Percentiles rank a stretch among this genome's conserved stretches.
Evolutionary conservation across 1,140 invertebrate species (phyloP).

Genomic region (Luehdorfia chinensis): DNA sequence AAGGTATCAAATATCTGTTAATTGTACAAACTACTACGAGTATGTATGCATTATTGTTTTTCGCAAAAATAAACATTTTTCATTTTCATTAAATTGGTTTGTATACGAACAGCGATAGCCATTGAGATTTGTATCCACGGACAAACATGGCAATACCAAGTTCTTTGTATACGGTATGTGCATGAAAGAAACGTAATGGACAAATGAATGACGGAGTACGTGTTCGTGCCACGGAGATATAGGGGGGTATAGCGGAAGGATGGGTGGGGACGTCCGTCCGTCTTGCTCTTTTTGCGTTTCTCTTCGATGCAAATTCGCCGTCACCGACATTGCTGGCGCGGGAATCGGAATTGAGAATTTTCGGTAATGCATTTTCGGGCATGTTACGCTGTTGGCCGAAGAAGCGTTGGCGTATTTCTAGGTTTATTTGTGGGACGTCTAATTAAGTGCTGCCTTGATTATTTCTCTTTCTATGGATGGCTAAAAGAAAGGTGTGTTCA

Average conservation of each 20-base stretch:
- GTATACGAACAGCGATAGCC: no score
- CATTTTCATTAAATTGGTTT: no score
- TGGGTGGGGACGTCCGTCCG: conserved; percentile 23
- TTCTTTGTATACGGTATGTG: conserved; percentile 3
- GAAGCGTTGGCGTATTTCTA: neutral
- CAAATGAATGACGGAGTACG: conserved; percentile 2
- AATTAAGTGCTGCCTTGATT: conserved; percentile 4
- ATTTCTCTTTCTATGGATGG: neutral
- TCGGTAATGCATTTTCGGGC: conserved; percentile 51
- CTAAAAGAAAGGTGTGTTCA: no score
- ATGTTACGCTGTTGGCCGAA: conserved; percentile 18
- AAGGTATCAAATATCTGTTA: no score
- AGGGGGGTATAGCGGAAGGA: conserved; percentile 17
- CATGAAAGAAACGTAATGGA: conserved; percentile 8
- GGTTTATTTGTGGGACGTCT: conserved; percentile 2
- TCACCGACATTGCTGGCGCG: conserved; percentile 38
- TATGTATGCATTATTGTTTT: no score
- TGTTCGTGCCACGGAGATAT: conserved; percentile 9
- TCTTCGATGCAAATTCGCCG: conserved; percentile 64
- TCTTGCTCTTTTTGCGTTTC: conserved; percentile 64
- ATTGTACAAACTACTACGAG: no score
- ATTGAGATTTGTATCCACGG: no score
- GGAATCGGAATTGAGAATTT: conserved; percentile 62
- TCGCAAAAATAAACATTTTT: no score
- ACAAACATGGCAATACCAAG: no score